Conservation (phyloP, 2,113 vertebrate species). For the Onychostoma macrolepis region DNA sequence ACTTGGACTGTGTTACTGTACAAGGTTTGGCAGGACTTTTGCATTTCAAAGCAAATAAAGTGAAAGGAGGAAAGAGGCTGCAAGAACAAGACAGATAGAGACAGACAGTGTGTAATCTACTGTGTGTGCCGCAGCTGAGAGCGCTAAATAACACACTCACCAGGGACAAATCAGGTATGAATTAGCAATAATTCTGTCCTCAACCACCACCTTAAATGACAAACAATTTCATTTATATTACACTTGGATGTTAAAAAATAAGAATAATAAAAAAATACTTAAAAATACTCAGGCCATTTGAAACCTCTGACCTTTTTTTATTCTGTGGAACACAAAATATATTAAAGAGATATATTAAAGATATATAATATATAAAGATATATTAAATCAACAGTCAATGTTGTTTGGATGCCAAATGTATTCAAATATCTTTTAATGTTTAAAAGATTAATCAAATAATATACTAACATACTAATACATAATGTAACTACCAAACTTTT, state of each 20-base stretch:
- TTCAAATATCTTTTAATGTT: not conserved
- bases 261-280: no score
- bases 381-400: no score
- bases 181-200: not conserved
- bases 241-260: not conserved
- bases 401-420: not conserved
- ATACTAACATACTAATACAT: not conserved
- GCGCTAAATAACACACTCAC: not conserved
- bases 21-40: constrained; percentile 19
- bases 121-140: not conserved
- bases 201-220: not conserved
- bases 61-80: constrained; percentile 5
- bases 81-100: constrained; percentile 1
- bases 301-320: not conserved
- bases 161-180: not conserved
- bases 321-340: not conserved
- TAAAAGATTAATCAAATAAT: not conserved
- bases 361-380: no score
- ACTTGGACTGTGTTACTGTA: not conserved
- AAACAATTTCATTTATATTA: not conserved
- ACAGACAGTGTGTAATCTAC: not conserved
- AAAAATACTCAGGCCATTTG: no score
- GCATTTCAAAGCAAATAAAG: not conserved
- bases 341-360: not conserved
- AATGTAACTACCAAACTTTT: no score